phyloP scores from a whole-genome alignment of 2,888 invertebrate genomes.

The Acronicta psi region DNA sequence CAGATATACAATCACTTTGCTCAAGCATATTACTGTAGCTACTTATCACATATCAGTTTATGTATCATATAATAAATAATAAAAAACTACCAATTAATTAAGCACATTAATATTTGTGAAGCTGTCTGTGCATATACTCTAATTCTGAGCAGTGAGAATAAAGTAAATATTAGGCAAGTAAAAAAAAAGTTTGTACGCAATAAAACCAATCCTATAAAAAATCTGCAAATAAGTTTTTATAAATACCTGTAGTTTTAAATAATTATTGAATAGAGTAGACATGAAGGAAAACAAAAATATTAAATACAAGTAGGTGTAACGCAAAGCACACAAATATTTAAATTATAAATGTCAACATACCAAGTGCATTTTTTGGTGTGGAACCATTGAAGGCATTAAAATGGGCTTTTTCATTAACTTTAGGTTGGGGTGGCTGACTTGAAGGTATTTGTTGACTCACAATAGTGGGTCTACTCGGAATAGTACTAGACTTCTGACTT shows the following conservation, averaged over 20 bases:
- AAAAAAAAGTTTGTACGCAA: neutral
- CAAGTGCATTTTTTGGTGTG: constrained; percentile 80
- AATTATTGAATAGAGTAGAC: neutral
- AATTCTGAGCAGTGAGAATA: neutral
- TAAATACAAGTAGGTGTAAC: constrained; percentile 13
- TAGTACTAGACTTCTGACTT: constrained; percentile 79
- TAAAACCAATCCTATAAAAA: neutral
- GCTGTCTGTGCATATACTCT: neutral
- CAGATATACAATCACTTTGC: constrained; percentile 28
- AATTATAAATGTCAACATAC: constrained; percentile 72
- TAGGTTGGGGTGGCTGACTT: constrained; percentile 67
- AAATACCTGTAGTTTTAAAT: neutral
- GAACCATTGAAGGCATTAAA: constrained; percentile 82
- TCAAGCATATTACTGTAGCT: constrained; percentile 7
- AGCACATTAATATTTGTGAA: constrained; percentile 1
- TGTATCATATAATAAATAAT: no score
- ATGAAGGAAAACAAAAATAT: neutral
- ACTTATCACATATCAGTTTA: constrained; percentile 4
- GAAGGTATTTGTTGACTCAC: constrained; percentile 65
- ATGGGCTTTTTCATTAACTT: constrained; percentile 78
- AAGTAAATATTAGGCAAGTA: neutral
- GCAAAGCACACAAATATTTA: constrained; percentile 44
- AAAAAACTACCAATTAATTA: no score
- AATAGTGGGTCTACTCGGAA: constrained; percentile 73
- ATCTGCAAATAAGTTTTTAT: neutral